phyloP scores from a whole-genome alignment of 2,888 invertebrate species.

The Conomelus anceps region DNA sequence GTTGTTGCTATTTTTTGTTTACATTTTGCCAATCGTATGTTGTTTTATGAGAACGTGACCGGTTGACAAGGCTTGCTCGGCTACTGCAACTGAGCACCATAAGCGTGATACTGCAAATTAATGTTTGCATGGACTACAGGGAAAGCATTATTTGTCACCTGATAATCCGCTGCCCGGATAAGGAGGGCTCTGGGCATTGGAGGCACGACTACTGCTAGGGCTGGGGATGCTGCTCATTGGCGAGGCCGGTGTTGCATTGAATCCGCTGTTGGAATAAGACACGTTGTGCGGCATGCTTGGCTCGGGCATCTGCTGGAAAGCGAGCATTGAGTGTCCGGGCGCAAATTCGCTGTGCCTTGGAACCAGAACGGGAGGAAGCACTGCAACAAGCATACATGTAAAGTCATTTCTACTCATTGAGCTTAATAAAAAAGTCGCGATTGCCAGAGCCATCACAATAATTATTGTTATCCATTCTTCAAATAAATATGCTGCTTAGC shows the following conservation, averaged over 20 bases:
- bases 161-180: conserved; percentile 67
- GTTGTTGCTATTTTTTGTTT: too few relatives aligned
- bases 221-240: conserved; percentile 47
- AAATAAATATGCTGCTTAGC: neutral
- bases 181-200: conserved; percentile 53
- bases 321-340: conserved; percentile 80
- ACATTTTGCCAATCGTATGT: too few relatives aligned
- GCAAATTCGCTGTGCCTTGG: conserved; percentile 95
- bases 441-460: too few relatives aligned
- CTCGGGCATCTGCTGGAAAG: conserved; percentile 77
- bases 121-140: too few relatives aligned
- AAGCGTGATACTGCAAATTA: too few relatives aligned
- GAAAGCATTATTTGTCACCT: conserved; percentile 31
- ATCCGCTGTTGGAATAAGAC: conserved; percentile 76
- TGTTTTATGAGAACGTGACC: too few relatives aligned
- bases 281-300: conserved; percentile 94
- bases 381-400: conserved; percentile 42
- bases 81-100: too few relatives aligned
- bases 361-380: conserved; percentile 93
- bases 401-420: neutral
- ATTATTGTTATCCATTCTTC: neutral
- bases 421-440: conserved; percentile 2
- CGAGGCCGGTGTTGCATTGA: conserved; percentile 55
- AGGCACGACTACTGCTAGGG: conserved; percentile 32
- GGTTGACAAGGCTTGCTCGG: too few relatives aligned